Percentiles rank a stretch among this genome's conserved stretches.
phyloP scores from a whole-genome alignment of 2,888 invertebrate species.

The Torymus texanus region DNA sequence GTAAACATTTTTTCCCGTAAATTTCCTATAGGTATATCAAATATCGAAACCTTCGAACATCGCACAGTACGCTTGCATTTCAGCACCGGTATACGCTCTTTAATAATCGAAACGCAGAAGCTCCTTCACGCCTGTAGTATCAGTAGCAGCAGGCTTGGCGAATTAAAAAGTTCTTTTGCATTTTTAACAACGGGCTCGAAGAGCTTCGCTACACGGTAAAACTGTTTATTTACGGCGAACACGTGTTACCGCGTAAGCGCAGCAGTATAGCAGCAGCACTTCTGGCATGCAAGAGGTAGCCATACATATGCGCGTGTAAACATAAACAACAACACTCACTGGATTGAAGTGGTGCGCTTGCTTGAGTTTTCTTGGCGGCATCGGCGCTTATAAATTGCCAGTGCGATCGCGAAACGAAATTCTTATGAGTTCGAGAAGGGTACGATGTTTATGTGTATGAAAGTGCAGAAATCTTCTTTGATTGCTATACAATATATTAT shows the following conservation, averaged over 20 bases:
- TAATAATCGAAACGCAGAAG: constrained; percentile 9
- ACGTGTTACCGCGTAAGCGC: constrained; percentile 8
- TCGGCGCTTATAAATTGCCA: background rate
- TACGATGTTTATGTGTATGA: no score
- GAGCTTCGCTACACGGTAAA: background rate
- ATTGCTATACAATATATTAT: no score
- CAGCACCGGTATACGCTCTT: background rate
- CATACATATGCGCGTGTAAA: constrained; percentile 25
- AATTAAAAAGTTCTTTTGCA: background rate
- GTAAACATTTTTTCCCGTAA: no score
- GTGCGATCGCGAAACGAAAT: background rate
- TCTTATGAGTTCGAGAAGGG: no score
- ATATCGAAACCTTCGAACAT: no score
- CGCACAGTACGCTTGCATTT: no score
- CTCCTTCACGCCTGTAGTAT: background rate
- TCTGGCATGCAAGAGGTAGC: no score
- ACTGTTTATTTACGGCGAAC: constrained; percentile 32
- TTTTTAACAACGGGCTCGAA: background rate
- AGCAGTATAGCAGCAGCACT: background rate
- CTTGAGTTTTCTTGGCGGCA: background rate
- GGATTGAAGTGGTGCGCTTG: no score
- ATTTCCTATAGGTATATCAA: no score
- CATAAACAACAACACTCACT: constrained; percentile 1
- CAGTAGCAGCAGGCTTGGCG: no score
- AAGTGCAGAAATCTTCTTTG: no score